These are phyloP conservation scores for Neogale vison DNA, from an alignment of 2,113 vertebrate genomes.

Conservation along the genomic window DNA sequence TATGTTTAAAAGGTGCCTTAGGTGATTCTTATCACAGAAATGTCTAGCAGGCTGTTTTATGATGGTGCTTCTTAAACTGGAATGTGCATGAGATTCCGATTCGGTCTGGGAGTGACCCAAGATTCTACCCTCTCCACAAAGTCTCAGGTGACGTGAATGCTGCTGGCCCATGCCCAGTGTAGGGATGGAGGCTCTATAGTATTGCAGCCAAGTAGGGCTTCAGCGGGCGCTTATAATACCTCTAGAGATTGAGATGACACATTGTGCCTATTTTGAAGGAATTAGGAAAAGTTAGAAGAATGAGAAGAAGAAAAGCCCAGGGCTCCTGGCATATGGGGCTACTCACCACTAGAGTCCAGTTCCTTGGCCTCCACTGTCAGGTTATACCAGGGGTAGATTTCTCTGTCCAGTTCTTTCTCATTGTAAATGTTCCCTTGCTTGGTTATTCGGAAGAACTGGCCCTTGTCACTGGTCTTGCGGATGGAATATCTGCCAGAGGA, in stretches of 20 bases:
- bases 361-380: slow-evolving; percentile 93
- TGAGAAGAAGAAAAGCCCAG: background rate
- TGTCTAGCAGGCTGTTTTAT: background rate
- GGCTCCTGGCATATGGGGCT: background rate
- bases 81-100: background rate
- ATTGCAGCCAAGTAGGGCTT: background rate
- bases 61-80: background rate
- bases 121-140: background rate
- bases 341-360: slow-evolving; percentile 83
- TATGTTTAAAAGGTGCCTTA: background rate
- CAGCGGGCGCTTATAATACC: background rate
- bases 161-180: background rate
- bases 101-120: background rate
- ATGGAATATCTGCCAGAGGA: slow-evolving; percentile 88
- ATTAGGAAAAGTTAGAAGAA: background rate
- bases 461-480: slow-evolving; percentile 82
- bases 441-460: slow-evolving; percentile 85
- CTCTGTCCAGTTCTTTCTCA: slow-evolving; percentile 91
- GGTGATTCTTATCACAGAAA: background rate
- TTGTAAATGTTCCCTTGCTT: slow-evolving; percentile 86
- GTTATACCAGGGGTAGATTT: slow-evolving; percentile 87
- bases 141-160: background rate
- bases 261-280: background rate
- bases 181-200: background rate
- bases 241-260: background rate